phyloP scores from a whole-genome alignment of 2,113 vertebrate genomes.

The Carettochelys insculpta region DNA sequence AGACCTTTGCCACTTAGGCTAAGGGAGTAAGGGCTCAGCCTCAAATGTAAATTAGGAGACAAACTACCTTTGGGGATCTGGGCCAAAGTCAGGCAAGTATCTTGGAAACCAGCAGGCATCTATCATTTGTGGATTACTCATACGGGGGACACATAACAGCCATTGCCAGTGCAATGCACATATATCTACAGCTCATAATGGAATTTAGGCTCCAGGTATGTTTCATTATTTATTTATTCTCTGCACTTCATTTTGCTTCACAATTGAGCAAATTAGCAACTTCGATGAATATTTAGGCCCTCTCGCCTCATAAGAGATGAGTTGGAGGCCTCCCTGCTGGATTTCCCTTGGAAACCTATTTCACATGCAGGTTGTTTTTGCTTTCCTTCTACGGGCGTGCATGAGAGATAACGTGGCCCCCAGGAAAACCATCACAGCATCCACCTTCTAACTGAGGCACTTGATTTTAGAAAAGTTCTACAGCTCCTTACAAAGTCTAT shows the following conservation, averaged over 20 bases:
- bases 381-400: not conserved
- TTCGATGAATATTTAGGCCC: conserved; percentile 55
- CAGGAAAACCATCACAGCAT: not conserved
- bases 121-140: not conserved
- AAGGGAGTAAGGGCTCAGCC: not conserved
- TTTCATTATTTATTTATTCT: conserved; percentile 64
- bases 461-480: not conserved
- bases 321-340: conserved; percentile 45
- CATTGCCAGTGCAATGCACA: not conserved
- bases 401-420: not conserved
- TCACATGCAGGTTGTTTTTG: not conserved
- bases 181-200: not conserved
- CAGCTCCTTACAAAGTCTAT: no score
- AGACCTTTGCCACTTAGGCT: rapidly evolving
- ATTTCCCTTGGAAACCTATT: not conserved
- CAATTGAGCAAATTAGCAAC: conserved; percentile 66
- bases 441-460: not conserved
- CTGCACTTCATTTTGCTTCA: conserved; percentile 59
- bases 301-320: conserved; percentile 49
- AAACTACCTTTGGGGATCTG: not conserved
- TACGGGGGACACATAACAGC: not conserved
- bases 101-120: rapidly evolving
- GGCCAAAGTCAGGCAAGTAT: not conserved
- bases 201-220: conserved; percentile 25
- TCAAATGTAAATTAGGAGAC: not conserved